These are phyloP conservation scores for Ailuropoda melanoleuca DNA, from an alignment of 2,113 vertebrate genomes.

Conservation along the genomic window DNA sequence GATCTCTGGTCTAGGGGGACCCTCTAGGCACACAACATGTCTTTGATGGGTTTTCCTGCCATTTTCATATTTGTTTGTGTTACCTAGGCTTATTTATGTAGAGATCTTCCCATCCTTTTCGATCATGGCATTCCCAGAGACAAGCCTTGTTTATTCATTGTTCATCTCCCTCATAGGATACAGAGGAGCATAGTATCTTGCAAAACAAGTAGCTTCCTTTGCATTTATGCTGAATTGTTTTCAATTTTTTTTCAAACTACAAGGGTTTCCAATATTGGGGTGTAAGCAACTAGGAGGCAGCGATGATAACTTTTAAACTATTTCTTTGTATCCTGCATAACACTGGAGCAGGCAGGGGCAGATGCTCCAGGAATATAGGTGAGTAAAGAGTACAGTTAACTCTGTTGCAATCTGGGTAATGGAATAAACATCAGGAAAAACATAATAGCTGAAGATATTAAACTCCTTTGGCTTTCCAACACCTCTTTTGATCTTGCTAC, in stretches of 20 bases:
- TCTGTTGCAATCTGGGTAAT: neutral
- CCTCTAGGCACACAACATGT: neutral
- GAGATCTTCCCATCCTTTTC: neutral
- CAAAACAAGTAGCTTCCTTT: neutral
- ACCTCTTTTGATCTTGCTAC: neutral
- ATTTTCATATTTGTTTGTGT: neutral
- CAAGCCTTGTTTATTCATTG: neutral
- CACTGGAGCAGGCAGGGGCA: neutral
- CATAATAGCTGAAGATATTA: neutral
- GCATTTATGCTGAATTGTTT: neutral
- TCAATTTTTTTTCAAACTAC: neutral
- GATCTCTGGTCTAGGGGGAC: neutral
- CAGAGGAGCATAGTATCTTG: neutral
- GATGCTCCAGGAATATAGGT: neutral
- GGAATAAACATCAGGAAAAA: neutral
- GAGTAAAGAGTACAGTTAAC: neutral
- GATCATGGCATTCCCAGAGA: neutral
- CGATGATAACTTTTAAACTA: neutral
- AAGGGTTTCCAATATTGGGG: neutral
- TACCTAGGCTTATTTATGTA: neutral
- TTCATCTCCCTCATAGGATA: neutral
- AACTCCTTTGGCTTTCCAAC: neutral
- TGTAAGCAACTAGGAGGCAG: neutral
- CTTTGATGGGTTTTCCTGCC: neutral
- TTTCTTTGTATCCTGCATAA: neutral